Conservation (phyloP, 2,888 invertebrate genomes). For the Platycheirus rosarum region DNA sequence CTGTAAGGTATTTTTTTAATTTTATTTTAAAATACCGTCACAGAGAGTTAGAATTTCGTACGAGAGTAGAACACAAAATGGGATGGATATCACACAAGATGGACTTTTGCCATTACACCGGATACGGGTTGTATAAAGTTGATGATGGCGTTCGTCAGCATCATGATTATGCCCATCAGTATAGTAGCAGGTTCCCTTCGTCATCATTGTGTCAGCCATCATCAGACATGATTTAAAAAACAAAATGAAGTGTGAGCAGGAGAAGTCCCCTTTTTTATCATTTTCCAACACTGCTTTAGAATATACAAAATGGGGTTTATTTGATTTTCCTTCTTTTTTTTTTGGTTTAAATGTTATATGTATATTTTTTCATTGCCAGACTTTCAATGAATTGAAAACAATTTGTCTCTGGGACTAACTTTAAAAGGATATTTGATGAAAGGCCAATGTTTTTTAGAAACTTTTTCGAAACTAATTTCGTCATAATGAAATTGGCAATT, state of each 20-base stretch:
- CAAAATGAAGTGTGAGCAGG: background rate
- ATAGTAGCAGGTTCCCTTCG: conserved; percentile 13
- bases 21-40: too few species aligned
- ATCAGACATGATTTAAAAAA: conserved; percentile 21
- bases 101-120: conserved; percentile 65
- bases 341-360: too few species aligned
- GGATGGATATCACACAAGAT: conserved; percentile 60
- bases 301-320: conserved; percentile 3
- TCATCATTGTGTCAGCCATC: conserved; percentile 29
- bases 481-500: too few species aligned
- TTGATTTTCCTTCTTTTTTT: too few species aligned
- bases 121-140: conserved; percentile 40
- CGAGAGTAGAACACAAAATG: conserved; percentile 14
- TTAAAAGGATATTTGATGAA: too few species aligned
- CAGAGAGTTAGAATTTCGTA: background rate
- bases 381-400: too few species aligned
- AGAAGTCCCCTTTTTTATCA: background rate
- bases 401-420: too few species aligned
- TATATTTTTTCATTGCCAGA: too few species aligned
- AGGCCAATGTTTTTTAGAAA: too few species aligned
- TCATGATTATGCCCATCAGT: conserved; percentile 54
- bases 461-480: too few species aligned
- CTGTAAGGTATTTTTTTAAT: conserved; percentile 1
- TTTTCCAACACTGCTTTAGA: conserved; percentile 25
- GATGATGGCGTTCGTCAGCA: conserved; percentile 66